Percentiles rank a stretch among this genome's conserved stretches.
phyloP scores from a whole-genome alignment of 1,140 invertebrate species.

The Drosophila tropicalis region DNA sequence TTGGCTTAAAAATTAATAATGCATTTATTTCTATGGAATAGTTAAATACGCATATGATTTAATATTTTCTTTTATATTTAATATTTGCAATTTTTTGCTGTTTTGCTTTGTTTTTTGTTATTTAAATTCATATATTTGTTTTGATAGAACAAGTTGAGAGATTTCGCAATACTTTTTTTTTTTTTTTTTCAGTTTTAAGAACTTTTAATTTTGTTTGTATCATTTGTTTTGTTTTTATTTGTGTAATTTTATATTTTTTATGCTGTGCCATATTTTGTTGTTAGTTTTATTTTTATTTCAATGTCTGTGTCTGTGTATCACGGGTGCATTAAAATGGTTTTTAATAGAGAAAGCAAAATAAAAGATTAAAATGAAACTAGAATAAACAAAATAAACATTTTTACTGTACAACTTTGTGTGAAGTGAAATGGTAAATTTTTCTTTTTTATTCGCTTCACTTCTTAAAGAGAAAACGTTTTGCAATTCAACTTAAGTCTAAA shows the following conservation, averaged over 20 bases:
- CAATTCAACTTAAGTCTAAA: neutral
- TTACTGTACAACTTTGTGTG: constrained; percentile 4
- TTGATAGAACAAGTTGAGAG: constrained; percentile 14
- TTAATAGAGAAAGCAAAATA: constrained; percentile 8
- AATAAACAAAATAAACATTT: constrained; percentile 6
- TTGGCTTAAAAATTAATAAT: constrained; percentile 8
- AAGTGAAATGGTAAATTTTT: neutral
- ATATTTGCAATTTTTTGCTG: neutral
- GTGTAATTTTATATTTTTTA: constrained; percentile 7
- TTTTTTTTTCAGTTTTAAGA: constrained; percentile 28
- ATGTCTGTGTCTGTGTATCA: neutral
- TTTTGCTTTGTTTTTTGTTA: neutral
- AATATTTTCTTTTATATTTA: constrained; percentile 34
- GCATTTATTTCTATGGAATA: constrained; percentile 25
- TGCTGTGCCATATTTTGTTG: constrained; percentile 20
- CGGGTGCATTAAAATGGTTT: constrained; percentile 12
- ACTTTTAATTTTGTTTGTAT: constrained; percentile 15
- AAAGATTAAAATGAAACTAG: constrained; percentile 9
- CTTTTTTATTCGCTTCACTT: neutral
- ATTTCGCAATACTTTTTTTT: constrained; percentile 16
- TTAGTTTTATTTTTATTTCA: constrained; percentile 3
- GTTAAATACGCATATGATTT: constrained; percentile 31
- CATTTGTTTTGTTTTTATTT: constrained; percentile 12
- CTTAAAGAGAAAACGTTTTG: neutral
- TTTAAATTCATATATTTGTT: constrained; percentile 38